Evolutionary conservation across 2,888 invertebrate species (phyloP), one percentile per base, ranked within the genome.

Genomic region (Cephalotes varians): DNA sequence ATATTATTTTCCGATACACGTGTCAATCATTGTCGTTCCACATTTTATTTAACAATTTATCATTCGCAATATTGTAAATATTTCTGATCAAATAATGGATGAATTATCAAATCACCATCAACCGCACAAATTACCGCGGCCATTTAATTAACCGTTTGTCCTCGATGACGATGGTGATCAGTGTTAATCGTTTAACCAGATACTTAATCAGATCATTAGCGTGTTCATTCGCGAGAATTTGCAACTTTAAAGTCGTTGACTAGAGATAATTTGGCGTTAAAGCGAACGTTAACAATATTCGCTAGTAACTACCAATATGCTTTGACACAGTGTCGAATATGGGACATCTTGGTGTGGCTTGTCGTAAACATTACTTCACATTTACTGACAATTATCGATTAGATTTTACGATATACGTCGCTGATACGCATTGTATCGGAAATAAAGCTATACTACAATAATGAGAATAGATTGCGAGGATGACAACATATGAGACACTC

Each of bases 121-220:
- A 69, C 28, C 18, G 31, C 21, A 21, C 21, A 34, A 44, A 56
- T 77, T 67, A 37, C 5, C 4, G 18, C 21, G 9, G 21, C 21
- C n/a, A 18, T 47, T 79, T 58, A 71, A 79, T 79, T 56, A 79
- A 79, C n/a, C 34, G 71, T 25, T 58, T 69, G 56, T 58, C 71
- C 56, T 79, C 56, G 25, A 10, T 18, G 37, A 56, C 25, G 67
- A 67, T 7, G 21, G 15, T 37, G n/a, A 56, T 69, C 31, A 25
- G 3, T 21, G n/a, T 10, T 56, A 18, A 44, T 58, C 34, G 12
- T 31, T 18, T 79, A 79, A 69, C n/a, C 44, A 69, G 5, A 2
- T 12, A 44, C 40, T 69, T 44, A 25, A 56, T 69, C 28, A 31
- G 25, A 15, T 56, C 56, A 56, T 77, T 69, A 56, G n/a, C 34